These are phyloP conservation scores for Apostichopus californicus DNA, from an alignment of 35 echinoderm and acorn worm genomes.

Conservation along the genomic window DNA sequence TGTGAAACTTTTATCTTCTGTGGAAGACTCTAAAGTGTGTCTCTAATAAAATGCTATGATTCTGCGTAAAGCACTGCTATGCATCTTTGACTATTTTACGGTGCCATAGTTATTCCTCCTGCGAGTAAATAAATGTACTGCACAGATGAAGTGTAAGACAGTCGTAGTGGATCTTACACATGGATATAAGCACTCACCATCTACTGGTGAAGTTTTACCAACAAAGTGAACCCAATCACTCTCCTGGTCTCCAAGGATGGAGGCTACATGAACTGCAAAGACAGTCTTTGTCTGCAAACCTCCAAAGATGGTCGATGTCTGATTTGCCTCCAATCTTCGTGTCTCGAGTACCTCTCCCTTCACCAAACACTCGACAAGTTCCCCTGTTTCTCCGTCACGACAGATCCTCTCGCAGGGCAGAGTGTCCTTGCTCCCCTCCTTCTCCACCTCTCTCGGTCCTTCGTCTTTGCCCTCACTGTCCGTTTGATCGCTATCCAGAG, in stretches of 20 bases:
- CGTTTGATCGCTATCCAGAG: not conserved
- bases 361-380: conserved; percentile 40
- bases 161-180: not conserved
- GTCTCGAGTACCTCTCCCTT: conserved; percentile 35
- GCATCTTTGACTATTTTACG: too few species aligned
- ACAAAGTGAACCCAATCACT: conserved; percentile 59
- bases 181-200: conserved; percentile 38
- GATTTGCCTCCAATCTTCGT: conserved; percentile 39
- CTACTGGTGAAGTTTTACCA: conserved; percentile 49
- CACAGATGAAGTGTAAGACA: too few species aligned
- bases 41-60: too few species aligned
- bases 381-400: conserved; percentile 10
- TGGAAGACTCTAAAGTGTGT: too few species aligned
- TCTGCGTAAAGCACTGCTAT: too few species aligned
- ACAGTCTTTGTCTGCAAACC: conserved; percentile 51
- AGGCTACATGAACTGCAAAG: conserved; percentile 58
- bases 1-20: too few species aligned
- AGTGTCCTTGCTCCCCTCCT: conserved; percentile 16
- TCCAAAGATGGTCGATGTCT: conserved; percentile 52
- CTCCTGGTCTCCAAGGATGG: conserved; percentile 49
- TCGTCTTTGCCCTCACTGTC: conserved; percentile 22
- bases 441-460: conserved; percentile 40
- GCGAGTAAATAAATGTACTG: too few species aligned
- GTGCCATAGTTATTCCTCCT: too few species aligned
- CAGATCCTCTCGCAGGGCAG: conserved; percentile 1